Evolutionary conservation across 1,140 invertebrate species (phyloP).

Genomic region (Pseudomyrmex pallidus): DNA sequence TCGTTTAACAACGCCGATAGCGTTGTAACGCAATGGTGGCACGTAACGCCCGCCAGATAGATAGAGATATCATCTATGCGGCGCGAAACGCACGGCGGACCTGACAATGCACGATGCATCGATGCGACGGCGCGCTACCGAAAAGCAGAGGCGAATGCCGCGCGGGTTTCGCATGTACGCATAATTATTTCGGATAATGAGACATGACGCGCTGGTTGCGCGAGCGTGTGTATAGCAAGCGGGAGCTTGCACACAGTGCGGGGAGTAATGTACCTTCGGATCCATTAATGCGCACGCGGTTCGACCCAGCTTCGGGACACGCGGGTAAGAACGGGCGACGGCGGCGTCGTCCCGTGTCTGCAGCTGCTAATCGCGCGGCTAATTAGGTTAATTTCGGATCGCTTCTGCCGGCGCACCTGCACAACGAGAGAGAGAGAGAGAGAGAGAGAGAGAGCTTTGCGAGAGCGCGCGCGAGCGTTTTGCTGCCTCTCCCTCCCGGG

Average conservation of each 20-base stretch:
- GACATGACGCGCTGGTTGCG: conserved; percentile 37
- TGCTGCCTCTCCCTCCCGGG: neutral
- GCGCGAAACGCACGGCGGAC: neutral
- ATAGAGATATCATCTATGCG: neutral
- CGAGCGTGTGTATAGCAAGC: conserved; percentile 12
- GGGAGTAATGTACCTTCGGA: conserved; percentile 41
- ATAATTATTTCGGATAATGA: conserved; percentile 70
- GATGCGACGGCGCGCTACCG: conserved; percentile 41
- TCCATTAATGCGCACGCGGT: conserved; percentile 48
- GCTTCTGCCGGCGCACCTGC: conserved; percentile 48
- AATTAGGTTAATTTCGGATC: conserved; percentile 67
- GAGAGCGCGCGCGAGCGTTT: conserved; percentile 25
- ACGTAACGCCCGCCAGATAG: conserved; percentile 9
- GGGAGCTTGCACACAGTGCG: neutral
- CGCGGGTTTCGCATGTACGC: conserved; percentile 37
- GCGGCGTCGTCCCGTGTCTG: conserved; percentile 29
- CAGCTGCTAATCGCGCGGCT: conserved; percentile 57
- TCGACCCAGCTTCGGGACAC: neutral
- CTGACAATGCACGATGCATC: conserved; percentile 24
- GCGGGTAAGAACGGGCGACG: conserved; percentile 55
- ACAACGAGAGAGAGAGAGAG: conserved; percentile 1
- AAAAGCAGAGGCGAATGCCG: conserved; percentile 21
- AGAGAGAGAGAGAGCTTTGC: no score
- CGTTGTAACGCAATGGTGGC: neutral
- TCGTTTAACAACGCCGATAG: neutral